A percentile compares a stretch with the other conserved stretches of the same genome.
phyloP scores from a whole-genome alignment of 2,113 vertebrate species.

The Pelecanus crispus region DNA sequence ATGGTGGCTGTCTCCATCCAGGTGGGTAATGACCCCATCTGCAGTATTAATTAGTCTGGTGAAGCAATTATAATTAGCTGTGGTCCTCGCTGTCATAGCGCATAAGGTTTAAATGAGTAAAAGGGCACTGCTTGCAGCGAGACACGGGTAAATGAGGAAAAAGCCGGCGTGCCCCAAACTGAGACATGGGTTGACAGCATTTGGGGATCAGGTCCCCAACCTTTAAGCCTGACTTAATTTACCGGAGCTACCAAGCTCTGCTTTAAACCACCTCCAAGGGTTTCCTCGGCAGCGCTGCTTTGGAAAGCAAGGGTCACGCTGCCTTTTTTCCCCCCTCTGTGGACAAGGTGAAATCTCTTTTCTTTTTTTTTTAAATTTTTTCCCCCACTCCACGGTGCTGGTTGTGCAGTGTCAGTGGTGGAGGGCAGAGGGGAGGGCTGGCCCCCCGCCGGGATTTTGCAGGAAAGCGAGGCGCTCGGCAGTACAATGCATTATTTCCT shows the following conservation, averaged over 20 bases:
- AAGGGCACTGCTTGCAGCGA: neutral
- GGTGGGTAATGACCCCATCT: neutral
- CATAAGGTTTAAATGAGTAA: neutral
- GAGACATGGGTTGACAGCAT: fast-evolving
- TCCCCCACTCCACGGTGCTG: too few relatives aligned
- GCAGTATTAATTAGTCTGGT: neutral
- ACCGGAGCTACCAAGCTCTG: neutral
- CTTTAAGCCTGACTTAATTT: fast-evolving
- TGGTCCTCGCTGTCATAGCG: fast-evolving
- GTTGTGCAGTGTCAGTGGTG: neutral
- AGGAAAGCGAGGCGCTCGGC: neutral
- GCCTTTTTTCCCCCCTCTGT: fast-evolving
- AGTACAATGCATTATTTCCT: slow-evolving; percentile 52
- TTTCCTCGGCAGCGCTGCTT: neutral
- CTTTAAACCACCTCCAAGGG: neutral
- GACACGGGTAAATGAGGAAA: fast-evolving
- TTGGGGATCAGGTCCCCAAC: neutral
- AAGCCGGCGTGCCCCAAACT: too few relatives aligned
- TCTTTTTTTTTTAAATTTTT: too few relatives aligned
- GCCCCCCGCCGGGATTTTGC: fast-evolving
- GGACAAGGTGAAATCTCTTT: neutral
- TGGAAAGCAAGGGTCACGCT: fast-evolving
- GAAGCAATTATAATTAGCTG: neutral
- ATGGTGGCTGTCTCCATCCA: fast-evolving
- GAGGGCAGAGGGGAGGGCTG: neutral